Evolutionary conservation across 2,113 vertebrate species (phyloP).

Genomic region (Hydropotes inermis): DNA sequence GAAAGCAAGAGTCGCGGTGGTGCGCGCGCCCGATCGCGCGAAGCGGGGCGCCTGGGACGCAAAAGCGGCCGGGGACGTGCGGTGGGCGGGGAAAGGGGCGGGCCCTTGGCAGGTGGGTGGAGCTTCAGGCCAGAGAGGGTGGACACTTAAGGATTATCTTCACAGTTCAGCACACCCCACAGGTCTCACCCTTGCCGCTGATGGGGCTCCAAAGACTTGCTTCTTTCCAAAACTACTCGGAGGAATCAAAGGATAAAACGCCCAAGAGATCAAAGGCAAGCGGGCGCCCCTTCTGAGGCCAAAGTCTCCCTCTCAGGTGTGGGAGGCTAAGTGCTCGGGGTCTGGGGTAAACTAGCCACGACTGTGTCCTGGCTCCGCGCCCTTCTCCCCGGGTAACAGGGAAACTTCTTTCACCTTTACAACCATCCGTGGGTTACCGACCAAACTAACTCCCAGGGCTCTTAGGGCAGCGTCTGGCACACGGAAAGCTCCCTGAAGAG

Average conservation of each 20-base stretch:
- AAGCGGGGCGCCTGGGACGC: not conserved
- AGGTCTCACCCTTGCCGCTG: not conserved
- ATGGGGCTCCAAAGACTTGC: not conserved
- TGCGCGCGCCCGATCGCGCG: accelerated
- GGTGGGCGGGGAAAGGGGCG: accelerated
- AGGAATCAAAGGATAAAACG: not conserved
- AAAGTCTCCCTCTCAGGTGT: not conserved
- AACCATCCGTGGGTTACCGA: too few relatives aligned
- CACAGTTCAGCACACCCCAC: not conserved
- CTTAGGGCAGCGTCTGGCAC: not conserved
- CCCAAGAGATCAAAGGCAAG: not conserved
- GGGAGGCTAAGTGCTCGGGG: not conserved
- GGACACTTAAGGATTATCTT: not conserved
- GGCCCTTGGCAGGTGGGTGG: accelerated
- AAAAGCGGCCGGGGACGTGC: accelerated
- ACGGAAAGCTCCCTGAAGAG: not conserved
- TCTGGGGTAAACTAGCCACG: too few relatives aligned
- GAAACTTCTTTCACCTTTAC: not conserved
- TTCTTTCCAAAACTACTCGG: not conserved
- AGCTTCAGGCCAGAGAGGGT: not conserved
- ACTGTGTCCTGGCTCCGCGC: not conserved
- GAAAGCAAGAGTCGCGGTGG: not conserved
- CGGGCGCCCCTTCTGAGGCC: not conserved
- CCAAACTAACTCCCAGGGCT: not conserved
- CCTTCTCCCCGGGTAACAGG: not conserved